phyloP scores from a whole-genome alignment of 2,888 invertebrate genomes.

The Polia nebulosa region DNA sequence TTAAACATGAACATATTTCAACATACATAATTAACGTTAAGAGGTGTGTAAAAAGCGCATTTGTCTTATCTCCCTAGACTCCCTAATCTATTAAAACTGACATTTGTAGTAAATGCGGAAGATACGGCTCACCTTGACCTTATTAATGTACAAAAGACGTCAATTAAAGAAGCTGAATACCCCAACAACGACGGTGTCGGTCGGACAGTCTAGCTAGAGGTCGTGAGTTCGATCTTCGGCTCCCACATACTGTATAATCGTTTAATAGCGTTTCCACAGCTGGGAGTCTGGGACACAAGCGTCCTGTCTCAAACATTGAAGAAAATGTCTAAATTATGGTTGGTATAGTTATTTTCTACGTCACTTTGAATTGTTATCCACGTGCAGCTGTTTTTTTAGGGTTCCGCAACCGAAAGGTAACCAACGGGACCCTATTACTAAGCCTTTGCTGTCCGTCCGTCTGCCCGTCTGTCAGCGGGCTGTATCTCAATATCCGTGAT shows the following conservation, averaged over 20 bases:
- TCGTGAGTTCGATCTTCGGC: neutral
- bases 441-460: no score
- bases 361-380: neutral
- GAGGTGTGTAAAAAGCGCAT: constrained; percentile 19
- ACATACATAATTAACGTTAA: neutral
- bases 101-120: constrained; percentile 48
- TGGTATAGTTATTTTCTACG: neutral
- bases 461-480: no score
- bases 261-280: no score
- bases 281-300: no score
- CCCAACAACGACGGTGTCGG: neutral
- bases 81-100: constrained; percentile 33
- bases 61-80: constrained; percentile 32
- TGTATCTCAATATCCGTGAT: no score
- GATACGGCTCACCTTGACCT: constrained; percentile 45
- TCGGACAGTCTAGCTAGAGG: neutral
- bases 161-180: constrained; percentile 10
- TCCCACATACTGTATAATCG: no score
- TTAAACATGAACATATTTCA: constrained; percentile 8
- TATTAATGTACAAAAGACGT: constrained; percentile 33
- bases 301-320: no score
- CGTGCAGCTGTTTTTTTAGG: constrained; percentile 1
- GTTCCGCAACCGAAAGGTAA: no score
- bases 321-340: neutral
- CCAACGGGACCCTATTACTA: no score